Base-by-base conservation (phyloP, 2,797 vertebrate genomes). In the Ptychadena robeensis region DNA sequence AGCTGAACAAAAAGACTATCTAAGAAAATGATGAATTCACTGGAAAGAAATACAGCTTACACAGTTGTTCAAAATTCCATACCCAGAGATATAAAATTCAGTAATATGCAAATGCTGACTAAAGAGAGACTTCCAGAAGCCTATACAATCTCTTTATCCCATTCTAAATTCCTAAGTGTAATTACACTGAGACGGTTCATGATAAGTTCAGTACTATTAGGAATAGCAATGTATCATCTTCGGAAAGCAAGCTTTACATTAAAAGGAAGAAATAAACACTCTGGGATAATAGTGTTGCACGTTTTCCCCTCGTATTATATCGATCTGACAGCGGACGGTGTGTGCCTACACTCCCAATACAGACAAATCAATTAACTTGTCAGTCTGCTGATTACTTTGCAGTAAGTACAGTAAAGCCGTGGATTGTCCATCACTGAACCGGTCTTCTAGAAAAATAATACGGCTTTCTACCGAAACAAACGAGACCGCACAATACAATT, bases 291-390 rank as follows among this genome's bases (percentile, higher is more conserved):
- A 61, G 25, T 68, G 10, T 6, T 38, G 34, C 35, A 40, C 27
- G 22, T 61, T 27, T 37, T 74, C 27, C 8, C 59, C 32, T 63
- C 34, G 32, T 61, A 27, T 25, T 74, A 9, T 59, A 59, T 59
- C 31, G 57, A 61, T 57, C 25, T 61, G 4, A 27, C 57, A 25
- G 32, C 25, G 7, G 27, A 61, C 37, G 14, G 32, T 25, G 32
- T 27, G 22, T 63, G 32, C 34, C 72, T 61, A 61, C 25, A 74
- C 31, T 27, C 32, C 59, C 12, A 74, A 37, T 37, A 35, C 22
- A 73, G 32, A 35, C 9, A 59, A n/a, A 57, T 73, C 67, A 69
- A 69, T 69, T 12, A 25, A 59, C 48, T 35, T 22, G 32, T 73
- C n/a, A 61, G 48, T 12, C 4, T 37, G 31, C 48, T 61, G 27